Evolutionary conservation across 2,113 vertebrate species (phyloP).

Genomic region (Marmota flaviventris): DNA sequence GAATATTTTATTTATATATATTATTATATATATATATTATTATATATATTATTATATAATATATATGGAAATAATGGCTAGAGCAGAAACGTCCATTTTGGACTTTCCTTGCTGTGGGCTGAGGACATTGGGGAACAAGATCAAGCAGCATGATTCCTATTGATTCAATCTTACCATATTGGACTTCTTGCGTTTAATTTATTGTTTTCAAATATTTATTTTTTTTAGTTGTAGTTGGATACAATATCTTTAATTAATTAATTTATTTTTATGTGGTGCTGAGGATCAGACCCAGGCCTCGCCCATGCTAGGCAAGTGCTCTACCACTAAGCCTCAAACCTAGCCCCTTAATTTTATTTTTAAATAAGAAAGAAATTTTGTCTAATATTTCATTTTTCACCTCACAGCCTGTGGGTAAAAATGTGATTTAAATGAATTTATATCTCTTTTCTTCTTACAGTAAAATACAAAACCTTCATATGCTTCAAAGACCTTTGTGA

Average conservation of each 20-base stretch:
- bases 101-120: no score
- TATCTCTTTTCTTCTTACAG: not conserved
- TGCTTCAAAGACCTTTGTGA: not conserved
- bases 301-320: no score
- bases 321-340: no score
- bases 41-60: no score
- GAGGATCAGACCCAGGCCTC: no score
- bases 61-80: not conserved
- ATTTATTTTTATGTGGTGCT: no score
- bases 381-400: not conserved
- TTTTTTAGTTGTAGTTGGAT: no score
- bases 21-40: no score
- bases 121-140: not conserved
- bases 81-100: not conserved
- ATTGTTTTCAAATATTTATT: not conserved
- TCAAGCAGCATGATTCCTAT: not conserved
- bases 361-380: not conserved
- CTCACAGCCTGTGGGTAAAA: not conserved
- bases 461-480: not conserved
- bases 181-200: not conserved
- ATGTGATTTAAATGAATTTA: not conserved
- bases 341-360: no score
- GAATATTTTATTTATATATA: no score
- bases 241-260: no score
- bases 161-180: not conserved